phyloP scores from a whole-genome alignment of 2,888 invertebrate species.

The Eupithecia subfuscata region DNA sequence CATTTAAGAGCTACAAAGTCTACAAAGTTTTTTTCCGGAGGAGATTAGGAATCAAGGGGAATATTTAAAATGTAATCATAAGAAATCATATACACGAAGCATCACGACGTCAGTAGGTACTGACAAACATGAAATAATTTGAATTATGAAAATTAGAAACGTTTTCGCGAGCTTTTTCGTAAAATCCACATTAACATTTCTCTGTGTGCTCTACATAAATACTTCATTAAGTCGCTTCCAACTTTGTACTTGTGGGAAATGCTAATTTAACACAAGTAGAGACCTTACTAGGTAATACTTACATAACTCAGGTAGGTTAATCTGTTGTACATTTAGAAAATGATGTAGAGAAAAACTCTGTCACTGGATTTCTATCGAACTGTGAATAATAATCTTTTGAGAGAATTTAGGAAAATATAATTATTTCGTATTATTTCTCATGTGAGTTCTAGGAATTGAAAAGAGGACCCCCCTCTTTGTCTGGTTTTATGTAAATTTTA shows the following conservation, averaged over 20 bases:
- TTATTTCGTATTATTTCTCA: not conserved
- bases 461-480: not conserved
- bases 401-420: not conserved
- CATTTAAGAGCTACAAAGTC: not conserved
- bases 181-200: conserved; percentile 25
- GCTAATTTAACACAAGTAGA: conserved; percentile 47
- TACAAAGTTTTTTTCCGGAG: not conserved
- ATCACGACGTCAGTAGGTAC: not conserved
- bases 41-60: not conserved
- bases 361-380: not conserved
- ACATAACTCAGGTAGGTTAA: conserved; percentile 48
- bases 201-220: conserved; percentile 36
- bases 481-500: not conserved
- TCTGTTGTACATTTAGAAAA: not conserved
- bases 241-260: conserved; percentile 42
- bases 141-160: conserved; percentile 17
- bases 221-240: conserved; percentile 38
- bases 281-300: conserved; percentile 12
- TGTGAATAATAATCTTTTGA: not conserved
- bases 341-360: not conserved
- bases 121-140: conserved; percentile 12
- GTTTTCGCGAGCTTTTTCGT: conserved; percentile 22
- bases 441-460: too few relatives aligned
- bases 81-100: not conserved
- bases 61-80: not conserved